phyloP scores from a whole-genome alignment of 2,113 vertebrate genomes.

The Theristicus caerulescens region DNA sequence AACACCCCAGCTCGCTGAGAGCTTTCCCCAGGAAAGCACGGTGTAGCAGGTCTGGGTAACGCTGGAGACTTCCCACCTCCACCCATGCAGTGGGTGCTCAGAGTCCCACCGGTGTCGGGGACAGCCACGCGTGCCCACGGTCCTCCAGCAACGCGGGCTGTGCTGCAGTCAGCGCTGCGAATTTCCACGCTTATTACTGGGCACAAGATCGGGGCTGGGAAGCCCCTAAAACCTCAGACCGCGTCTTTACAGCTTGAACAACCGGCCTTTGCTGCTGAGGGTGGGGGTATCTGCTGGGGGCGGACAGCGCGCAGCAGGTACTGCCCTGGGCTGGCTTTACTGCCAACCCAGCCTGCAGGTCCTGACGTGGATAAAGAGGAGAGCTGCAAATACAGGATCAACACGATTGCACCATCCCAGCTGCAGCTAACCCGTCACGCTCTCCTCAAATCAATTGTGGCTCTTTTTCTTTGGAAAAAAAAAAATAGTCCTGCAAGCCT shows the following conservation, averaged over 20 bases:
- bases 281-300: background rate
- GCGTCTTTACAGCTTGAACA: background rate
- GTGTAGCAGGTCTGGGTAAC: background rate
- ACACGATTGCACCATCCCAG: rapidly evolving
- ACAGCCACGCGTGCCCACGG: background rate
- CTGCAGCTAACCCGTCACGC: background rate
- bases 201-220: background rate
- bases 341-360: background rate
- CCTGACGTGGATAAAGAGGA: rapidly evolving
- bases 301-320: background rate
- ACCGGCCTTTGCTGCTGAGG: background rate
- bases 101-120: background rate
- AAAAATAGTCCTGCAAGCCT: background rate
- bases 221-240: background rate
- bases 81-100: no score
- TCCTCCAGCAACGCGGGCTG: background rate
- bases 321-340: background rate
- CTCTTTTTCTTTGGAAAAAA: background rate
- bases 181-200: background rate
- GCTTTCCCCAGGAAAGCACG: background rate
- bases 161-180: background rate
- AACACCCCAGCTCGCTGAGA: background rate
- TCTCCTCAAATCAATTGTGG: background rate
- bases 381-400: background rate
- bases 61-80: background rate